Conservation (phyloP, 53 echinoderm and acorn worm species). For the Apostichopus leukothele region DNA sequence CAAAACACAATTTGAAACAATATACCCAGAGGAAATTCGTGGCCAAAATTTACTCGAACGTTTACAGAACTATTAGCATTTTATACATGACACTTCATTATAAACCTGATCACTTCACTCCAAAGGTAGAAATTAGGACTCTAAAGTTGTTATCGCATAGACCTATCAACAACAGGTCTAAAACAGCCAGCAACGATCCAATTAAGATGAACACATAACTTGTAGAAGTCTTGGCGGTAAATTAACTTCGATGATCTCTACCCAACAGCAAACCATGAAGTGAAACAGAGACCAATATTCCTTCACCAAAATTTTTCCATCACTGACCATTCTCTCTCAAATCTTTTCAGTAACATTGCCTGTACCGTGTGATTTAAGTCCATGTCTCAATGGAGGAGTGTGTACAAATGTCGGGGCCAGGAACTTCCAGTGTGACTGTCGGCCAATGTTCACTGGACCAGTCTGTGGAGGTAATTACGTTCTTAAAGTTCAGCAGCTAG, state of each 20-base stretch:
- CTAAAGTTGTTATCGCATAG: no score
- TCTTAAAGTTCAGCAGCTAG: no score
- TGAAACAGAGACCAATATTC: no score
- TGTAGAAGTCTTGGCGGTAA: background rate
- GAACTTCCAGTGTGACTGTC: constrained; percentile 6
- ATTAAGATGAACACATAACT: background rate
- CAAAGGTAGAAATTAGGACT: no score
- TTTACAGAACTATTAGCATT: background rate
- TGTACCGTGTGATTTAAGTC: constrained; percentile 7
- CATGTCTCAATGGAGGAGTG: background rate
- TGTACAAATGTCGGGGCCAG: background rate
- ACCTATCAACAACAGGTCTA: no score
- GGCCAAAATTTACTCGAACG: no score
- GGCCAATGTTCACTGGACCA: background rate
- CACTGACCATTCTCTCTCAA: background rate
- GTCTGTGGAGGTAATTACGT: background rate
- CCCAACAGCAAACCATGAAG: no score
- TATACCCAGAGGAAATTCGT: no score
- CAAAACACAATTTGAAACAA: no score
- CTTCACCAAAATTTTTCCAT: no score
- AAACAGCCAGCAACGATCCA: no score
- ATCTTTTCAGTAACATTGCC: background rate
- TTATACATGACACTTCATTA: constrained; percentile 6
- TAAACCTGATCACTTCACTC: background rate
- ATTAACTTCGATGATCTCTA: no score